Conservation (phyloP, 2,797 vertebrate species). For the Coendou prehensilis region DNA sequence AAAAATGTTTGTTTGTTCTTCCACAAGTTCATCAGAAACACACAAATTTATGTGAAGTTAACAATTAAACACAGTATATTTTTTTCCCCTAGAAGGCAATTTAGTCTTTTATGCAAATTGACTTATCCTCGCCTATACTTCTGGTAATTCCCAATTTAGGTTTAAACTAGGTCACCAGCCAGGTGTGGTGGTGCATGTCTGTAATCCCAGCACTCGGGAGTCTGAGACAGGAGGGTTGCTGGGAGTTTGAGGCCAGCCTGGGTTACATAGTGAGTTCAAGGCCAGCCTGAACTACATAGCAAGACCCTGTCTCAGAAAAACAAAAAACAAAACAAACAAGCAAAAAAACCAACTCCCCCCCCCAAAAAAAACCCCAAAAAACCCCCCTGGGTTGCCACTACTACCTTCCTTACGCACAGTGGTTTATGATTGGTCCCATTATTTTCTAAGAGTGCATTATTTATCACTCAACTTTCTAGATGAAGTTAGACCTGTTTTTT, state of each 20-base stretch:
- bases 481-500: neutral
- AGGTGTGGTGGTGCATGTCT: neutral
- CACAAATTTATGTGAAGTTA: neutral
- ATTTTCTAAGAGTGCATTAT: neutral
- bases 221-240: too few species aligned
- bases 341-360: too few species aligned
- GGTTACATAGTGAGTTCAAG: neutral
- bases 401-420: neutral
- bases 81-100: neutral
- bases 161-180: neutral
- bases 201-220: neutral
- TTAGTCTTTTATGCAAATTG: neutral
- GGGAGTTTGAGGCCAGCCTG: neutral
- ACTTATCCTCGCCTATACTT: neutral
- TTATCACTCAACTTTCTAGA: slow-evolving; percentile 9
- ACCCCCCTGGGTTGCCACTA: neutral
- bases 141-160: neutral
- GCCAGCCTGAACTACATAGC: neutral
- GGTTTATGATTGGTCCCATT: neutral
- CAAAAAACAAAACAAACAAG: neutral
- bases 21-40: neutral
- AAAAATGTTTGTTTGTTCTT: slow-evolving; percentile 23
- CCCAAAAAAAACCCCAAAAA: neutral
- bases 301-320: neutral
- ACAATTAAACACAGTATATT: neutral